Evolutionary conservation across 2,113 vertebrate species (phyloP).

Genomic region (Periophthalmodon schlosseri): DNA sequence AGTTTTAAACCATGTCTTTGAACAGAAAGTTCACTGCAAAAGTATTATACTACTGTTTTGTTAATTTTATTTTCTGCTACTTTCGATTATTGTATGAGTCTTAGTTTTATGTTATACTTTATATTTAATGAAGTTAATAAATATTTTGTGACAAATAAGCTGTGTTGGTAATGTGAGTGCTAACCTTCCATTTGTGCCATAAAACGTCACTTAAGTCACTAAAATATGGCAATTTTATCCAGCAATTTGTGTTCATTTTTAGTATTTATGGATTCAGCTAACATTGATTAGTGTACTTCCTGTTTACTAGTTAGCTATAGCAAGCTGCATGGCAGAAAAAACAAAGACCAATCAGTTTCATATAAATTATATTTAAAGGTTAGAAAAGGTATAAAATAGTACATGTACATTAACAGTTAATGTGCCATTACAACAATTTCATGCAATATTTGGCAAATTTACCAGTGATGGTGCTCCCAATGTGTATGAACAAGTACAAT

Average conservation of each 20-base stretch:
- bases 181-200: neutral
- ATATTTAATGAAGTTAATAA: neutral
- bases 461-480: neutral
- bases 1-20: neutral
- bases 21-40: neutral
- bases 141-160: neutral
- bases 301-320: neutral
- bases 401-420: constrained; percentile 18
- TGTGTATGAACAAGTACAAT: neutral
- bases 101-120: neutral
- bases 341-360: neutral
- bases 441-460: constrained; percentile 36
- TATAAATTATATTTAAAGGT: constrained; percentile 40
- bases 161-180: neutral
- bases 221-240: neutral
- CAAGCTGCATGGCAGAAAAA: neutral
- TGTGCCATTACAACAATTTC: constrained; percentile 12
- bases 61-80: neutral
- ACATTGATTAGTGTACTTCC: neutral
- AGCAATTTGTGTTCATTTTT: neutral
- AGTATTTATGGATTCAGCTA: neutral
- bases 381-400: constrained; percentile 36
- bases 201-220: too few relatives aligned
- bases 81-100: neutral
- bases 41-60: neutral